These are phyloP conservation scores for Choreutis nemorana DNA, from an alignment of 2,888 invertebrate genomes.

Conservation along the genomic window DNA sequence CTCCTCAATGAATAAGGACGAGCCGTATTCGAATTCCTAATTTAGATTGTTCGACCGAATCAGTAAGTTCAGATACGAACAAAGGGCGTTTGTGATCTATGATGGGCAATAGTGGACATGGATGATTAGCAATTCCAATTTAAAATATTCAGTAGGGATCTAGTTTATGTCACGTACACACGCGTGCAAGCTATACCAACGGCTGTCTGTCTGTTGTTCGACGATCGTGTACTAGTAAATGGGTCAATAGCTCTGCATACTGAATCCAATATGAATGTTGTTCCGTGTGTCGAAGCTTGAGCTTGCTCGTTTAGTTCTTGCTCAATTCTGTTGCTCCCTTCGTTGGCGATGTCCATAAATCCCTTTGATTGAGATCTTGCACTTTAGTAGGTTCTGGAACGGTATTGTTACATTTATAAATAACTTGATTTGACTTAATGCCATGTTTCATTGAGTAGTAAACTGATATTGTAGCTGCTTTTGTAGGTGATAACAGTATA, in stretches of 20 bases:
- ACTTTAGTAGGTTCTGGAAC: too few relatives aligned
- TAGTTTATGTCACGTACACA: conserved; percentile 38
- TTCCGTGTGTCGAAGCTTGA: conserved; percentile 2
- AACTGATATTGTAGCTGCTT: too few relatives aligned
- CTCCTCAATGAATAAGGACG: too few relatives aligned
- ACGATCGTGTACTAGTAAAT: conserved; percentile 47
- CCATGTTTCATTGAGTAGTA: too few relatives aligned
- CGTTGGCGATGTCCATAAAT: too few relatives aligned
- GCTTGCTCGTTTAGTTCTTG: background rate
- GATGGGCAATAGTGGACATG: conserved; percentile 10
- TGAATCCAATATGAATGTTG: conserved; percentile 12
- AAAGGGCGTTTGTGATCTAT: conserved; percentile 20
- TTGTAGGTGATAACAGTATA: too few relatives aligned
- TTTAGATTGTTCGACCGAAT: too few relatives aligned
- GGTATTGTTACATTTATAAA: too few relatives aligned
- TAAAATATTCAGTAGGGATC: conserved; percentile 41
- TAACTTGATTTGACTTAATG: too few relatives aligned
- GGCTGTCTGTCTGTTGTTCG: conserved; percentile 40
- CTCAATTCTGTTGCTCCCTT: conserved; percentile 1
- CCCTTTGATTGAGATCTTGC: too few relatives aligned
- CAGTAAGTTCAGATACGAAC: too few relatives aligned
- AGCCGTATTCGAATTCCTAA: too few relatives aligned
- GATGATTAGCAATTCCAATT: conserved; percentile 21
- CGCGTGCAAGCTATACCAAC: conserved; percentile 61
- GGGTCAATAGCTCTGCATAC: conserved; percentile 41